Base-by-base conservation (phyloP, 2,888 invertebrate genomes). In the Margaritifera margaritifera region DNA sequence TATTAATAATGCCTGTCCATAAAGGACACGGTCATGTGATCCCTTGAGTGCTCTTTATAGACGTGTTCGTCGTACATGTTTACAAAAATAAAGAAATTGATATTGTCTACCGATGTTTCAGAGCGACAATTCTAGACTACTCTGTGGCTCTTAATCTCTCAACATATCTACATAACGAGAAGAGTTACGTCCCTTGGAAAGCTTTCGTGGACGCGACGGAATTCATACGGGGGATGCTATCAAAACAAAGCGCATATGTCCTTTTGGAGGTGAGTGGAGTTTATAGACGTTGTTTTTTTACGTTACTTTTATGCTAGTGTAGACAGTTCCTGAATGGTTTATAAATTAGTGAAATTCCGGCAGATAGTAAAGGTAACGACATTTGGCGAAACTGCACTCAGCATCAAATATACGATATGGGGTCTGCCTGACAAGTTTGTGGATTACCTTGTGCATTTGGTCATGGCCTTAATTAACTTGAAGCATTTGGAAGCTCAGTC, bases 171-270 rank as follows among this genome's bases (percentile, higher is more conserved):
- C 78, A 80, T 60, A 81, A 85, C 15, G 89, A 89, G 67, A 77
- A 80, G 61, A 86, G 84, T 74, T 88, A 83, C 65, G 87, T 89
- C 58, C 89, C 89, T 0, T 89, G 89, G 89, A 81, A 83, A 55
- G 88, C 89, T 0, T 87, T 89, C 69, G 64, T 87, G 18, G 84
- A 86, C 63, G 81, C 85, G 18, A 79, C 88, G 15, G 84, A 88
- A 59, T 88, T 87, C 70, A 80, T 89, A 42, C 79, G 82, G 15
- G 87, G 85, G 24, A 88, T 89, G 86, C 75, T 89, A 8, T 81
- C 88, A 0, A 85, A 86, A 58, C 82, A 83, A 54, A 85, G 82
- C 19, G 84, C 86, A 11, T 89, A 86, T 65, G 88, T 88, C 1
- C 69, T 80, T 20, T 71, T 89, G 19, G 80, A 88, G 84, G 88